phyloP scores from a whole-genome alignment of 1,140 invertebrate genomes.

The Bicyclus anynana region DNA sequence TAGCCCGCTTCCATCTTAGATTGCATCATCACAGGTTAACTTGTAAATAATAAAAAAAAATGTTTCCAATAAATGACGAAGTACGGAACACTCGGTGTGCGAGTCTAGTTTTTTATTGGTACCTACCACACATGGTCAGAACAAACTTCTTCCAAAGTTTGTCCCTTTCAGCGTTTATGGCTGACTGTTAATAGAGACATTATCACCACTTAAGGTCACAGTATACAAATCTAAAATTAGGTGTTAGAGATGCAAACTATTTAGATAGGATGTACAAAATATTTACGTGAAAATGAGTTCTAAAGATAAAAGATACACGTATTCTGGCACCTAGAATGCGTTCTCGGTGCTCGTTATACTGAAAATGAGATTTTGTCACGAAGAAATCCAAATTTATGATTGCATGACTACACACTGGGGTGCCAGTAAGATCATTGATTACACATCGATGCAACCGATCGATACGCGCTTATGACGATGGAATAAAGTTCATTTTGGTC shows the following conservation, averaged over 20 bases:
- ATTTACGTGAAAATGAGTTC: conserved; percentile 23
- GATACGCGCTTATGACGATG: background rate
- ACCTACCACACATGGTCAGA: no score
- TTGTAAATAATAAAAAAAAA: no score
- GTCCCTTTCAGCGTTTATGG: no score
- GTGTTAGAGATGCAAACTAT: background rate
- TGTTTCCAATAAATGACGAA: no score
- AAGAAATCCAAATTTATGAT: conserved; percentile 52
- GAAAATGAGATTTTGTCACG: conserved; percentile 52
- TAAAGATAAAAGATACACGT: conserved; percentile 38
- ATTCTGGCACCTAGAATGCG: conserved; percentile 31
- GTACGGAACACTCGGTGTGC: no score
- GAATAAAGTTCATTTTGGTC: conserved; percentile 8
- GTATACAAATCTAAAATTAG: no score
- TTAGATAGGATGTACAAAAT: conserved; percentile 14
- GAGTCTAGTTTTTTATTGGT: no score
- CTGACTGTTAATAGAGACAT: no score
- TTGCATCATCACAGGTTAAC: no score
- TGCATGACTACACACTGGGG: conserved; percentile 31
- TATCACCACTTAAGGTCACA: no score
- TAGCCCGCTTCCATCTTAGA: no score
- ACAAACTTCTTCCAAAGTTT: no score
- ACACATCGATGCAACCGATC: conserved; percentile 9
- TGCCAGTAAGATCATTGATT: conserved; percentile 21
- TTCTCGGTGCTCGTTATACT: conserved; percentile 39